Percentiles rank a stretch among this genome's conserved stretches.
Conservation (phyloP, 2,888 invertebrate genomes). For the Pristionchus arcanus region DNA sequence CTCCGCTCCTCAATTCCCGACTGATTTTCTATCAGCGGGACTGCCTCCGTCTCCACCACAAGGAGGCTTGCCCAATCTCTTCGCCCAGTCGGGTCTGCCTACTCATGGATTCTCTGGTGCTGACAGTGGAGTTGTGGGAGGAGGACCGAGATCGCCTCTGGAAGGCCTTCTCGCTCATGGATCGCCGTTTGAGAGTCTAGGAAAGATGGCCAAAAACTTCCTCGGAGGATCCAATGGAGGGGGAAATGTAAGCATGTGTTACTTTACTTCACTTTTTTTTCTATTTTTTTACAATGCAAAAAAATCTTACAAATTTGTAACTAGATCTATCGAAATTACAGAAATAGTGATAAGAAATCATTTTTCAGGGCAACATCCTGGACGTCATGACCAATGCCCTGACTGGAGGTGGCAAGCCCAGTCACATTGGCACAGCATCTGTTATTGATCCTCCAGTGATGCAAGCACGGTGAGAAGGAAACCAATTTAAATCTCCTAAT, state of each 20-base stretch:
- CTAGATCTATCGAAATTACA: neutral
- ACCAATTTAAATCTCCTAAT: neutral
- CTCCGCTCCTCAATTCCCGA: neutral
- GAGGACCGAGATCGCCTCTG: slow-evolving; percentile 52
- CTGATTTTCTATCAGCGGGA: neutral
- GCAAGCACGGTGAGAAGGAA: neutral
- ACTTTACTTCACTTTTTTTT: no score
- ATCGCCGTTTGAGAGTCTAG: slow-evolving; percentile 66
- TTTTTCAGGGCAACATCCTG: slow-evolving; percentile 59
- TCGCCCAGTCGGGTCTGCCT: neutral
- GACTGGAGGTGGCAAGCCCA: slow-evolving; percentile 54
- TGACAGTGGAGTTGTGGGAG: slow-evolving; percentile 17
- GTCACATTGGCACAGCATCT: slow-evolving; percentile 30
- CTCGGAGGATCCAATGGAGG: slow-evolving; percentile 65
- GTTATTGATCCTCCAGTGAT: slow-evolving; percentile 49
- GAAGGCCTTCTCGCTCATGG: slow-evolving; percentile 63
- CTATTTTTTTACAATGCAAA: no score
- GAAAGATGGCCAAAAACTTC: slow-evolving; percentile 74
- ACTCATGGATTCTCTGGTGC: slow-evolving; percentile 42
- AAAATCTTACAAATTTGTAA: no score
- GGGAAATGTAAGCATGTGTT: slow-evolving; percentile 58
- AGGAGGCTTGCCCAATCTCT: slow-evolving; percentile 35
- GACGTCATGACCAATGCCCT: slow-evolving; percentile 68
- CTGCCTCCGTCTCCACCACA: neutral
- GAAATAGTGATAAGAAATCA: neutral